phyloP scores from a whole-genome alignment of 2,888 invertebrate species.

The Odontomyia ornata region DNA sequence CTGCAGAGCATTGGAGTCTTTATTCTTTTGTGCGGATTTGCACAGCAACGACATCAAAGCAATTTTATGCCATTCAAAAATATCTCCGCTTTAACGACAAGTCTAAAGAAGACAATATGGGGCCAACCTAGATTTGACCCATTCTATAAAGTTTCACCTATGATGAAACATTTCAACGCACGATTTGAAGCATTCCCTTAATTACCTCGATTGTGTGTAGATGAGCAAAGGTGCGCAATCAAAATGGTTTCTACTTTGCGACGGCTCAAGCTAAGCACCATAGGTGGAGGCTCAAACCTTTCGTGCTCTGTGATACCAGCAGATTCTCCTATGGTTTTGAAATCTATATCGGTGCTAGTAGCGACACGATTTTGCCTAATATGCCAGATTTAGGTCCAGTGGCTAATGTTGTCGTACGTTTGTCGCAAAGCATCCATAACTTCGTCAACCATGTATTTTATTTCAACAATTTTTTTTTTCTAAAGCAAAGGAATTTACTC shows the following conservation, averaged over 20 bases:
- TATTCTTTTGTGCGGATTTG: neutral
- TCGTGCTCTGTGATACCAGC: slow-evolving; percentile 52
- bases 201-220: neutral
- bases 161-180: slow-evolving; percentile 10
- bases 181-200: neutral
- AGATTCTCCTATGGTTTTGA: slow-evolving; percentile 47
- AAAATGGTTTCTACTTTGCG: too few relatives aligned
- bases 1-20: neutral
- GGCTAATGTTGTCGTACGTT: slow-evolving; percentile 50
- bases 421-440: slow-evolving; percentile 25
- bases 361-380: slow-evolving; percentile 48
- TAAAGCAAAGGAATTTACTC: slow-evolving; percentile 39
- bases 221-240: too few relatives aligned
- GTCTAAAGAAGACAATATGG: neutral
- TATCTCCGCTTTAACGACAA: neutral
- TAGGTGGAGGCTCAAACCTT: slow-evolving; percentile 9
- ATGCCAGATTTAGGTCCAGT: slow-evolving; percentile 51
- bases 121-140: neutral
- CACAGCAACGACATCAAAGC: neutral
- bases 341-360: slow-evolving; percentile 43
- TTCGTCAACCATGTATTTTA: slow-evolving; percentile 28
- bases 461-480: slow-evolving; percentile 44
- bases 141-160: neutral
- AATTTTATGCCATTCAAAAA: neutral
- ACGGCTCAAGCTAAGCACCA: too few relatives aligned